Conservation (phyloP, 2,797 vertebrate species). For the Sciurus vulgaris region DNA sequence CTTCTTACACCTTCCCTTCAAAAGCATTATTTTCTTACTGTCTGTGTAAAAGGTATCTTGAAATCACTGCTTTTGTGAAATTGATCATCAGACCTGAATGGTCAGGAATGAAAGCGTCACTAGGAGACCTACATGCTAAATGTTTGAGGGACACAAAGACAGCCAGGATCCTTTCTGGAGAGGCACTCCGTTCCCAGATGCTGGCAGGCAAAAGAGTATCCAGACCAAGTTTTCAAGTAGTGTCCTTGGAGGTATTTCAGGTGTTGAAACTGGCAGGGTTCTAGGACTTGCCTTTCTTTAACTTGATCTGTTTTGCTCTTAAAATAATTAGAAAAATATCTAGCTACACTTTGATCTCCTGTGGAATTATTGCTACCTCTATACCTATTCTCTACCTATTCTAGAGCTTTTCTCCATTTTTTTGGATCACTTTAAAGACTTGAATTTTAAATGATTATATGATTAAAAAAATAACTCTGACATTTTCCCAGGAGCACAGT, state of each 20-base stretch:
- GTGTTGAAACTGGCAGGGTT: neutral
- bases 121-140: neutral
- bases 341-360: neutral
- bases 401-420: neutral
- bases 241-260: neutral
- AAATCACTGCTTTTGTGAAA: neutral
- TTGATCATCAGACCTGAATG: neutral
- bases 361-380: slow-evolving; percentile 27
- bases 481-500: neutral
- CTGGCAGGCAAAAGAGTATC: neutral
- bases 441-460: slow-evolving; percentile 21
- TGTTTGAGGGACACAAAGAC: neutral
- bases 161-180: neutral
- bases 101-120: neutral
- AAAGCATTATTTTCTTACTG: neutral
- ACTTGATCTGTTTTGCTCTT: slow-evolving; percentile 1
- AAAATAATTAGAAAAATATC: slow-evolving; percentile 21
- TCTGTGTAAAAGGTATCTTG: neutral
- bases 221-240: neutral
- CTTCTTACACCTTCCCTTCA: neutral
- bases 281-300: neutral
- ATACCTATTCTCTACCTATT: neutral
- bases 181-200: neutral
- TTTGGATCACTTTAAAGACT: neutral
- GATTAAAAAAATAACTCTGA: slow-evolving; percentile 33